Percentiles rank a stretch among this genome's conserved stretches.
phyloP scores from a whole-genome alignment of 2,113 vertebrate species.

The Lontra canadensis region DNA sequence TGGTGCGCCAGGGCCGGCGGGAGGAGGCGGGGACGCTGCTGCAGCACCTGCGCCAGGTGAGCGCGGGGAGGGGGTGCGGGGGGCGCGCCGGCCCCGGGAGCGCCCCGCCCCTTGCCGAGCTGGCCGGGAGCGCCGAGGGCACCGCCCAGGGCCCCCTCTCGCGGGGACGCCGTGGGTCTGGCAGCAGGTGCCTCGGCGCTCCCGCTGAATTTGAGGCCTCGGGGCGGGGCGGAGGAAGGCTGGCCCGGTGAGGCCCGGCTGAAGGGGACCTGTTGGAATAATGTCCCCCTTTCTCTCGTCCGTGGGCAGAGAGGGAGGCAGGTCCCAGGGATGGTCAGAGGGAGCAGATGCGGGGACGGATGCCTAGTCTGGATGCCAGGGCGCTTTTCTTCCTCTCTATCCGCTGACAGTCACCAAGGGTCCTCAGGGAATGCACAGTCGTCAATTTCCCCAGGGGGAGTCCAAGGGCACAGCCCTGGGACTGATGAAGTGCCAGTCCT shows the following conservation, averaged over 20 bases:
- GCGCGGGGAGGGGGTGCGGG: neutral
- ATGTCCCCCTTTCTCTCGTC: neutral
- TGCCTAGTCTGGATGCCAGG: neutral
- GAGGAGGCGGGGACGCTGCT: slow-evolving; percentile 96
- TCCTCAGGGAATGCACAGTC: neutral
- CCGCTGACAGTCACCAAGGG: neutral
- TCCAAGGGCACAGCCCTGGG: neutral
- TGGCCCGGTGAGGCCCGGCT: neutral
- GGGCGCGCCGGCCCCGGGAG: neutral
- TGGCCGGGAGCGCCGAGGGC: neutral
- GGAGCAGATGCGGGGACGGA: neutral
- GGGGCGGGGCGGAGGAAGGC: neutral
- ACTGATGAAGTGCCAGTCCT: neutral
- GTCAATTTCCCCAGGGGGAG: neutral
- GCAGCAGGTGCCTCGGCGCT: slow-evolving; percentile 58
- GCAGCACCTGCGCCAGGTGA: slow-evolving; percentile 95
- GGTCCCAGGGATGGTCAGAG: neutral
- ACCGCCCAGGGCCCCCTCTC: slow-evolving; percentile 20
- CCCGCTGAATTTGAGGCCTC: slow-evolving; percentile 55
- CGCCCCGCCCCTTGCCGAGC: slow-evolving; percentile 28
- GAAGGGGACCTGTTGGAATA: slow-evolving; percentile 72
- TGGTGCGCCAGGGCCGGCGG: slow-evolving; percentile 94
- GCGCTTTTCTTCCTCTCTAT: neutral
- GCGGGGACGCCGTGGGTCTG: neutral
- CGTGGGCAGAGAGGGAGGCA: neutral